A percentile compares a stretch with the other conserved stretches of the same genome.
phyloP scores from a whole-genome alignment of 2,113 vertebrate species.

The Ancistrus triradiatus region DNA sequence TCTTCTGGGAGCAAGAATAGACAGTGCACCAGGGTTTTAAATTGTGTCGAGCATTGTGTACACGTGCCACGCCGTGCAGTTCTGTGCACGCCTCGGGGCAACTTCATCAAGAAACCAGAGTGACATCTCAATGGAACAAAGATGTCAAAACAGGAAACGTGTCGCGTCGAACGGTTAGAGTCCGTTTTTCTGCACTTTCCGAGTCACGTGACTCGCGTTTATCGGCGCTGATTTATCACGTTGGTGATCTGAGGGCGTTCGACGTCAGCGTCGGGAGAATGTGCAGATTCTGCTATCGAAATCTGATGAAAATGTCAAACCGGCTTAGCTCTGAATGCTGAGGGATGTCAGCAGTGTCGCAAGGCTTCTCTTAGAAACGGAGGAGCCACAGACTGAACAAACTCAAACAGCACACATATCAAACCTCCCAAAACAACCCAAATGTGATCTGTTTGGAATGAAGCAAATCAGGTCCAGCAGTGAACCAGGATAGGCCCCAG shows the following conservation, averaged over 20 bases:
- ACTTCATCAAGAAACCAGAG: not conserved
- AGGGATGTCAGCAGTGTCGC: slow-evolving; percentile 6
- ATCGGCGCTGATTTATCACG: not conserved
- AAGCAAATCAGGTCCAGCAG: too few relatives aligned
- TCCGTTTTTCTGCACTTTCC: too few relatives aligned
- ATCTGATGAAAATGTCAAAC: slow-evolving; percentile 23
- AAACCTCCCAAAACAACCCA: too few relatives aligned
- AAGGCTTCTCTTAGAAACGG: not conserved
- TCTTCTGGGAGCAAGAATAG: slow-evolving; percentile 42
- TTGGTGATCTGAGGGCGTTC: not conserved
- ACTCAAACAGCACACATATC: too few relatives aligned
- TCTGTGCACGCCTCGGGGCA: not conserved
- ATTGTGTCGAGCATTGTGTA: slow-evolving; percentile 38
- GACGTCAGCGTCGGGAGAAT: too few relatives aligned
- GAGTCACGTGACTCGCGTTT: too few relatives aligned
- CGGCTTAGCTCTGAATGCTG: slow-evolving; percentile 9
- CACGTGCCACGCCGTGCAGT: not conserved
- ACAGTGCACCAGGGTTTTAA: slow-evolving; percentile 47
- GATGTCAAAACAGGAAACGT: slow-evolving; percentile 1
- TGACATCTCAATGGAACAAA: not conserved
- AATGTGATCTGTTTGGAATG: too few relatives aligned
- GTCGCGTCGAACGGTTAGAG: too few relatives aligned
- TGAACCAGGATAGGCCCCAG: too few relatives aligned
- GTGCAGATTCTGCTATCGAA: too few relatives aligned
- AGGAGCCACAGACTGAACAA: too few relatives aligned